Conservation (phyloP, 2,797 vertebrate genomes). For the Tragopan temminckii region DNA sequence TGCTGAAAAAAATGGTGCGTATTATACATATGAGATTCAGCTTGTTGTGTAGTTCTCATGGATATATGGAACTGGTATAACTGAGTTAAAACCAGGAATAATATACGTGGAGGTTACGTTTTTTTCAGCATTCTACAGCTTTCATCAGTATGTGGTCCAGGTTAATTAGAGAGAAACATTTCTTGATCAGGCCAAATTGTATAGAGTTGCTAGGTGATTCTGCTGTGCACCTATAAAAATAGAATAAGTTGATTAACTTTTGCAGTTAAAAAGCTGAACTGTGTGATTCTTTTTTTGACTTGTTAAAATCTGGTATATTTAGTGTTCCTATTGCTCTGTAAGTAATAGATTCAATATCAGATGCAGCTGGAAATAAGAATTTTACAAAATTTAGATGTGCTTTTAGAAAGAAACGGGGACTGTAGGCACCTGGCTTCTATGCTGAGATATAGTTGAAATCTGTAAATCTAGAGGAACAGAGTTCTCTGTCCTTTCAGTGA, state of each 20-base stretch:
- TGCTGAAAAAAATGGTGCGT: slow-evolving; percentile 96
- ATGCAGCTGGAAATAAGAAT: not conserved
- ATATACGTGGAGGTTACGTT: not conserved
- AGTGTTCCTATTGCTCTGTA: not conserved
- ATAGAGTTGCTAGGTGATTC: not conserved
- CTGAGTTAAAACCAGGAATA: slow-evolving; percentile 4
- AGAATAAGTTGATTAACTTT: not conserved
- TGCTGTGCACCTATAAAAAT: not conserved
- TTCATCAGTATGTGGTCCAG: not conserved
- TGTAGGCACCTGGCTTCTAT: not conserved
- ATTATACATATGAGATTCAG: not conserved
- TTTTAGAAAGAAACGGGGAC: not conserved
- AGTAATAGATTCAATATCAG: not conserved
- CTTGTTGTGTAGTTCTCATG: not conserved
- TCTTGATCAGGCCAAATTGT: not conserved
- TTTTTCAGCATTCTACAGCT: not conserved
- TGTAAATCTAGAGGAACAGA: not conserved
- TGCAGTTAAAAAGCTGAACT: not conserved
- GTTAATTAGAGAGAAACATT: not conserved
- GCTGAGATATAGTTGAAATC: not conserved
- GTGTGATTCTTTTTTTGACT: not conserved
- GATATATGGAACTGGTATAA: not conserved
- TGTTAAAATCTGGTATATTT: not conserved
- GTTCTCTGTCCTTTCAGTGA: not conserved
- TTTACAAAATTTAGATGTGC: not conserved